Evolutionary conservation across 2,888 invertebrate species (phyloP).

Genomic region (Dione juno): DNA sequence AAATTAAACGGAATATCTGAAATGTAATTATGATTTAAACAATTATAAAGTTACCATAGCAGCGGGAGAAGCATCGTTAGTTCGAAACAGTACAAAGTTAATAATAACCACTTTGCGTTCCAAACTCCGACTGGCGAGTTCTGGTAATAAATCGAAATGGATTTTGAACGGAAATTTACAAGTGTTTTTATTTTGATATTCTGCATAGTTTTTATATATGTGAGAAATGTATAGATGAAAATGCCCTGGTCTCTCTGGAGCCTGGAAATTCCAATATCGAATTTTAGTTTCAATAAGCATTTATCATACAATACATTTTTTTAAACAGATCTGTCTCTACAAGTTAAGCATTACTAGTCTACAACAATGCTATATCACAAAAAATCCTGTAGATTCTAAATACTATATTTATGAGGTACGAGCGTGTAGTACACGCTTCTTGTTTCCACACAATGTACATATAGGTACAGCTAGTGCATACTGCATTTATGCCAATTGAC

Average conservation of each 20-base stretch:
- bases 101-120: background rate
- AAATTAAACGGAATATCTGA: background rate
- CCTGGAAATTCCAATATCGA: too few species aligned
- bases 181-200: background rate
- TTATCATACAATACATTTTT: too few species aligned
- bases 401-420: constrained; percentile 10
- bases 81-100: constrained; percentile 3
- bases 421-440: constrained; percentile 29
- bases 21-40: background rate
- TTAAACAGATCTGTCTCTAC: too few species aligned
- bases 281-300: too few species aligned
- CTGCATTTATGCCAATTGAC: constrained; percentile 35
- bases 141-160: background rate
- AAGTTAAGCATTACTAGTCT: too few species aligned
- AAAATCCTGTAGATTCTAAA: too few species aligned
- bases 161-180: background rate
- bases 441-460: constrained; percentile 29
- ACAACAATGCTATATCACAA: too few species aligned
- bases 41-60: background rate
- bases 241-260: too few species aligned
- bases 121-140: background rate
- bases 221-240: too few species aligned
- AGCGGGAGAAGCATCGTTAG: background rate
- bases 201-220: background rate
- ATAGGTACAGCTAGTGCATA: constrained; percentile 24